Evolutionary conservation across 2,797 vertebrate species (phyloP), one percentile per base, ranked within the genome.

Genomic region (Megalops cyprinoides): DNA sequence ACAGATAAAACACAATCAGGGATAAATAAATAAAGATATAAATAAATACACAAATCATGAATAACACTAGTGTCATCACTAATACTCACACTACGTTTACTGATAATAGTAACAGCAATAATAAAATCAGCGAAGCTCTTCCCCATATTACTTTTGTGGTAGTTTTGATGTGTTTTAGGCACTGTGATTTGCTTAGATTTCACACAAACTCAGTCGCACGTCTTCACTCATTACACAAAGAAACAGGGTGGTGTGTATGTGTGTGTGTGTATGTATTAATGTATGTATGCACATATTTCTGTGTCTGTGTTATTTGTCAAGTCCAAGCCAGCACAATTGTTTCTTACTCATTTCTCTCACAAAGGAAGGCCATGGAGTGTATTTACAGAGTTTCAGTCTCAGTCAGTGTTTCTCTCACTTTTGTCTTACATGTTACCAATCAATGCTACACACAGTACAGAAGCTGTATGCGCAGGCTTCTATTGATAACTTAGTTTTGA

Each of bases 21-120:
- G 9, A 74, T 48, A 75, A 34, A 71, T 37, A 60, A 83, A 80
- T 65, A 65, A 23, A 67, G 18, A 67, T 65, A 69, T 55, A 28
- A 77, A 56, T 56, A 80, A 83, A 76, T 56, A 76, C 51, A 77
- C 62, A 77, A 74, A 69, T 75, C 77, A 74, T 79, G 55, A 37
- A 49, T 55, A 39, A 73, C 65, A 58, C 55, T 20, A 71, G 48
- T 37, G 31, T 77, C 55, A 67, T 58, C 34, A 77, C 78, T 77
- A 58, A 34, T 39, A 80, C 31, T 31, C 37, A 80, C 42, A 44
- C 53, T 37, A 76, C 34, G 25, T 46, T 48, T 77, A 23, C 37
- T 60, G 55, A 56, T 42, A 65, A 65, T 51, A 77, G 56, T 79
- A 75, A 51, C 49, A 37, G 76, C 48, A 81, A 65, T 67, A 37